Base-by-base conservation (phyloP, 1,140 invertebrate species). In the Drosophila tsacasi region DNA sequence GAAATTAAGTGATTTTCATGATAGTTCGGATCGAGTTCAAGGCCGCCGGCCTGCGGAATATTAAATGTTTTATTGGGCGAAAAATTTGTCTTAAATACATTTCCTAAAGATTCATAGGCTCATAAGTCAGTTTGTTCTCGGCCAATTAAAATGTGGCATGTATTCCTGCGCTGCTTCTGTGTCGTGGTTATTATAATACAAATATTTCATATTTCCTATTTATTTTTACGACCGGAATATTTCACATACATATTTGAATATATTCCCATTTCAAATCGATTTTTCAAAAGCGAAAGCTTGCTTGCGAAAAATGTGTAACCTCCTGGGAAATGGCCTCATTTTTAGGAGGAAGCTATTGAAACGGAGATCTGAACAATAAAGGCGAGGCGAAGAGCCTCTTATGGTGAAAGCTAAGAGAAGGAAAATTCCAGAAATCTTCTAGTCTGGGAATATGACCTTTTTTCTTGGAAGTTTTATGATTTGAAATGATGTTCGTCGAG, bases 61-160 rank as follows among this genome's bases (percentile, higher is more conserved):
- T 65, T 32, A 65, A 65, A 44, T 62, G 42, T 62, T 64, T 55
- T 55, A 55, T 55, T 37, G 54, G 62, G 35, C 52, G 57, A 64
- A 40, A 27, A 21, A 21, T 40, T 30, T 30, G 27, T 40, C 4
- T 35, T 19, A 12, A 25, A 23, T 19, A 44, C 32, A 27, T 62
- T 63, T 42, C n/a, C 63, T 40, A 21, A 12, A 39, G 15, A 37
- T 39, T 55, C 32, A 55, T 55, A 23, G 54, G 15, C 30, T 63
- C 58, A 62, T 44, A 65, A 65, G 13, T 65, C 37, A 42, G 19
- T 37, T 55, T 17, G 19, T 15, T 55, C 1, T n/a, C 15, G 58
- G 21, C 35, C 50, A 40, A 40, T 57, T 55, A 57, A 63, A 37
- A 27, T 19, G 25, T 27, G 59, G 44, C 21, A 32, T 46, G 37